A percentile compares a stretch with the other conserved stretches of the same genome.
These are phyloP conservation scores for Apamea anceps DNA, from an alignment of 2,888 invertebrate genomes.

Conservation along the genomic window DNA sequence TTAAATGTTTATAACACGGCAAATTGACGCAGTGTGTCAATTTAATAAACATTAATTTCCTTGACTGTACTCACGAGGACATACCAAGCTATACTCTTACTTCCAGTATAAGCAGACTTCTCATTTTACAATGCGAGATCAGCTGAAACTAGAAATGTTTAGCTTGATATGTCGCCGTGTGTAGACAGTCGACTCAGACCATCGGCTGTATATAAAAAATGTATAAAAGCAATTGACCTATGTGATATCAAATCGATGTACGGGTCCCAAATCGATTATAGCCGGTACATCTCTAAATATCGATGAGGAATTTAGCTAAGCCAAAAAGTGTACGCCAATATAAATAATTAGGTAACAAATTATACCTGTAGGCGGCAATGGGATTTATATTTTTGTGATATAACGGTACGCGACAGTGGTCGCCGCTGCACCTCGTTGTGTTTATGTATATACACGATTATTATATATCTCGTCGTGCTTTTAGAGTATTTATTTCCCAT, in stretches of 20 bases:
- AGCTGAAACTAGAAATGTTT: neutral
- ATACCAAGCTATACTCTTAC: too few relatives aligned
- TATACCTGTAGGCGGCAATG: conserved; percentile 74
- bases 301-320: conserved; percentile 81
- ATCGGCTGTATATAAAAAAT: conserved; percentile 59
- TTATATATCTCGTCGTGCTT: conserved; percentile 82
- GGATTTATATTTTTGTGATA: conserved; percentile 84
- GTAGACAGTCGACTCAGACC: conserved; percentile 32
- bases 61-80: neutral
- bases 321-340: conserved; percentile 86
- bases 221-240: conserved; percentile 52
- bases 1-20: neutral
- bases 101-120: neutral
- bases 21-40: neutral
- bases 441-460: conserved; percentile 86
- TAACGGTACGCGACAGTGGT: conserved; percentile 69
- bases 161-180: neutral
- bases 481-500: conserved; percentile 88
- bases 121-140: neutral
- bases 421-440: conserved; percentile 73
- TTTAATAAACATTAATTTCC: neutral
- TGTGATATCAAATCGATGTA: conserved; percentile 12
- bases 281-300: conserved; percentile 63
- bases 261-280: conserved; percentile 44
- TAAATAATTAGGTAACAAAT: conserved; percentile 73